These are phyloP conservation scores for Meteorus cinctellus DNA, from an alignment of 2,888 invertebrate species.

Conservation along the genomic window DNA sequence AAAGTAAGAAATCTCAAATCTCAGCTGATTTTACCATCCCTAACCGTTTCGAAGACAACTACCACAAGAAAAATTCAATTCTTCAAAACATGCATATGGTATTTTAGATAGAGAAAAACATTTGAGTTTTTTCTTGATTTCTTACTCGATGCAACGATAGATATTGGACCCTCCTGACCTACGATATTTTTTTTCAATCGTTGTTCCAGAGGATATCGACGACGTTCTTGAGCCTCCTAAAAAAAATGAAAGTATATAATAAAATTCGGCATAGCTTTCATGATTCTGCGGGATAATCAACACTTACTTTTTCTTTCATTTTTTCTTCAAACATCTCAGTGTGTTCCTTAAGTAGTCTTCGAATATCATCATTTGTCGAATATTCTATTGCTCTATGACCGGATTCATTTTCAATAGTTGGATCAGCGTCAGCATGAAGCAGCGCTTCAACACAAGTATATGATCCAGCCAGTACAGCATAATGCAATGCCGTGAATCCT, in stretches of 20 bases:
- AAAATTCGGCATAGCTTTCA: not conserved
- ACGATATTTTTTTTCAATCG: constrained; percentile 87
- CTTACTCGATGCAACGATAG: constrained; percentile 83
- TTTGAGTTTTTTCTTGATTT: constrained; percentile 34
- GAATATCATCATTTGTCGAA: constrained; percentile 79
- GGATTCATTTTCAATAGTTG: constrained; percentile 83
- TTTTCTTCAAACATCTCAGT: constrained; percentile 71
- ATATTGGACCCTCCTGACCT: constrained; percentile 89
- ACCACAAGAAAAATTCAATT: not conserved
- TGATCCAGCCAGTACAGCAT: constrained; percentile 87
- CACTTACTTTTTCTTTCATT: constrained; percentile 64
- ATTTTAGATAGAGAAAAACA: constrained; percentile 14
- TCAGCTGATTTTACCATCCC: no score
- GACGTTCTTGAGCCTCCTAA: constrained; percentile 84
- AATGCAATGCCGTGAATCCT: constrained; percentile 92
- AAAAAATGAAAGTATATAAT: constrained; percentile 18
- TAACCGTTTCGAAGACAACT: not conserved
- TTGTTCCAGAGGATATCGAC: constrained; percentile 88
- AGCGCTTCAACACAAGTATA: constrained; percentile 78
- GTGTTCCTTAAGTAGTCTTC: constrained; percentile 78
- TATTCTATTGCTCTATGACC: constrained; percentile 86
- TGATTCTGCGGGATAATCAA: constrained; percentile 9
- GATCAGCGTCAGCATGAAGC: constrained; percentile 84
- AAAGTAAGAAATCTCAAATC: no score
- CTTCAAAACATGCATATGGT: no score